Evolutionary conservation across 2,113 vertebrate genomes (phyloP), one percentile per base, ranked within the genome.

Genomic region (Anguilla japonica): DNA sequence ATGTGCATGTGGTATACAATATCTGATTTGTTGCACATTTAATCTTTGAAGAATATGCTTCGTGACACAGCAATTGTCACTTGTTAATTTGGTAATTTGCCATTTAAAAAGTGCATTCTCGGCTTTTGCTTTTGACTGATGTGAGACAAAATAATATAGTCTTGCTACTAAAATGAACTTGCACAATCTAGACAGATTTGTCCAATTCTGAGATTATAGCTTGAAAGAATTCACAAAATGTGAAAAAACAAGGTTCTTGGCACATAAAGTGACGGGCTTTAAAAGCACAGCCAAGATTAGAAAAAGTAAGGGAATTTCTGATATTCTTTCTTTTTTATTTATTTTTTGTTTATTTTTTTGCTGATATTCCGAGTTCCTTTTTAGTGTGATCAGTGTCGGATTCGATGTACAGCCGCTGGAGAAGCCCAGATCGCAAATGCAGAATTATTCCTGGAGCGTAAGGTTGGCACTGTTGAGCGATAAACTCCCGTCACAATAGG

Each of bases 381-480:
- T 56, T 34, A 34, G 34, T 71, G 83, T 84, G 20, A 84, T 53
- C 41, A 67, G 20, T 41, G 26, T 40, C 79, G 41, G 41, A 71
- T n/a, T 67, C 60, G 71, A 67, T 84, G 29, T n/a, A 3, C 29
- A 22, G 67, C 67, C 46, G 20, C 67, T 34, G 18, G 67, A 67
- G 22, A 78, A 53, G 67, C 60, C 83, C 11, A 9, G 22, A 85
- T 78, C 79, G 41, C 26, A 5, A 75, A 50, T 7, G 83, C 60
- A n/a, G 14, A 20, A 43, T 71, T 43, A 22, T 40, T 50, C 41
- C 63, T 50, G n/a, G 34, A n/a, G 16, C 41, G 50, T n/a, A 53
- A 50, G 67, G 67, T 41, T 67, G 84, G 67, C 41, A 60, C 60
- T 34, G 57, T 84, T 39, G 41, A 75, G 83, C 29, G 71, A 75